Conservation (phyloP, 92 coral and sea anemone genomes). For the Phenganax subtilis region DNA sequence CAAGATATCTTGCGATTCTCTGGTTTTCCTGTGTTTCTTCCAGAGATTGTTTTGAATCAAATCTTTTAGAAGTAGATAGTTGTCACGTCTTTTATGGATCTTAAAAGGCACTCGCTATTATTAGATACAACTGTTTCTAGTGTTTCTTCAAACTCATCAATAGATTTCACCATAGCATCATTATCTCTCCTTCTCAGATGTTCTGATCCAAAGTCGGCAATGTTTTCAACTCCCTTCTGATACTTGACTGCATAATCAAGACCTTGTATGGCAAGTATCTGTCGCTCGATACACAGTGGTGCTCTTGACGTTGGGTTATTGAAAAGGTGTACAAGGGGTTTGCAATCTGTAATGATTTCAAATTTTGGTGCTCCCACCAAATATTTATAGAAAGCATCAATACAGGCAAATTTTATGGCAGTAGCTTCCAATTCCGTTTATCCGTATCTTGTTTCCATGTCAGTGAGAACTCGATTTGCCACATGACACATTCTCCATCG, state of each 20-base stretch:
- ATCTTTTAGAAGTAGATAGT: background rate
- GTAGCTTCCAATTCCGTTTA: background rate
- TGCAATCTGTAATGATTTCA: background rate
- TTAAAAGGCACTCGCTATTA: no score
- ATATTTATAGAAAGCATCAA: background rate
- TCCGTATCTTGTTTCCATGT: constrained; percentile 1
- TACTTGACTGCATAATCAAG: background rate
- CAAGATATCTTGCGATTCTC: background rate
- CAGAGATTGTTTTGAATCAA: background rate
- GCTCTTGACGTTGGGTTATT: background rate
- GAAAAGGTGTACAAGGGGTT: background rate
- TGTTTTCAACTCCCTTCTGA: background rate
- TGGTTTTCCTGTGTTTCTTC: background rate
- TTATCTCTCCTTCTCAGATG: background rate
- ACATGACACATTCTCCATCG: background rate
- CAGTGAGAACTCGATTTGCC: background rate
- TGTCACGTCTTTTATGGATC: no score
- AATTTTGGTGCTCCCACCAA: background rate
- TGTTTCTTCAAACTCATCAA: no score
- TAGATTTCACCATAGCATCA: no score
- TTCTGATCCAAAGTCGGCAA: background rate
- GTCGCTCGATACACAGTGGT: background rate
- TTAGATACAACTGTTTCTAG: no score
- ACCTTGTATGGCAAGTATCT: constrained; percentile 4
- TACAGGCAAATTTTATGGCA: background rate